Percentiles rank a stretch among this genome's conserved stretches.
Evolutionary conservation across 2,113 vertebrate genomes (phyloP).

Genomic region (Mystacornis crossleyi): DNA sequence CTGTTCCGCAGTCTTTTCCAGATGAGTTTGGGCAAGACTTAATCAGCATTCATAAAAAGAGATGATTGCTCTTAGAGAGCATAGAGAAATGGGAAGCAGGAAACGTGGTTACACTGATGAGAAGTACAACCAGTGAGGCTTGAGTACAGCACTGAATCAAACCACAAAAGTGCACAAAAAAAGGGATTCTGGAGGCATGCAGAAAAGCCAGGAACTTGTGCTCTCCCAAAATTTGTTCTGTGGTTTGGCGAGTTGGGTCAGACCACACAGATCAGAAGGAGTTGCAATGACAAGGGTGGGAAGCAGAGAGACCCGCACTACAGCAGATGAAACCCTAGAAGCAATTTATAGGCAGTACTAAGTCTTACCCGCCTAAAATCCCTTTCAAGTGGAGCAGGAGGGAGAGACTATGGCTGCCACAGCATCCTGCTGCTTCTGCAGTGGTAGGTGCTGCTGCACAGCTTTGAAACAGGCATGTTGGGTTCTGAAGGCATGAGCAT

Average conservation of each 20-base stretch:
- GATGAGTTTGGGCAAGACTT: not conserved
- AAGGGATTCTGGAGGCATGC: not conserved
- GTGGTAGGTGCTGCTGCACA: not conserved
- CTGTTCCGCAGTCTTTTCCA: not conserved
- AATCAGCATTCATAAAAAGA: not conserved
- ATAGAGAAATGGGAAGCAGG: not conserved
- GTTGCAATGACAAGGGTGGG: not conserved
- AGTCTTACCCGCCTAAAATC: not conserved
- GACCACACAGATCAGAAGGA: constrained; percentile 37
- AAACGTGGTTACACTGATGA: not conserved
- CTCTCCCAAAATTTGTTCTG: not conserved
- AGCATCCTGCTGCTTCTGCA: not conserved
- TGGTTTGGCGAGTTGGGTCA: constrained; percentile 21
- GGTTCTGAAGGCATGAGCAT: not conserved
- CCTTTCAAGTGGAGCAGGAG: not conserved
- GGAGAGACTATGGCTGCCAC: not conserved
- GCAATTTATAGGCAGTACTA: not conserved
- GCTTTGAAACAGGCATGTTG: not conserved
- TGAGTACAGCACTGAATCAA: not conserved
- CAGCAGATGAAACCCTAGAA: not conserved
- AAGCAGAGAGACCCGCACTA: not conserved
- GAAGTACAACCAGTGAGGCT: not conserved
- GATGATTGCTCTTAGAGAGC: not conserved
- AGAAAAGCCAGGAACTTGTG: not conserved
- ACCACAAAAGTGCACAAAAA: not conserved